Evolutionary conservation across 2,113 vertebrate species (phyloP).

Genomic region (chimpanzee (Pan troglodytes)): DNA sequence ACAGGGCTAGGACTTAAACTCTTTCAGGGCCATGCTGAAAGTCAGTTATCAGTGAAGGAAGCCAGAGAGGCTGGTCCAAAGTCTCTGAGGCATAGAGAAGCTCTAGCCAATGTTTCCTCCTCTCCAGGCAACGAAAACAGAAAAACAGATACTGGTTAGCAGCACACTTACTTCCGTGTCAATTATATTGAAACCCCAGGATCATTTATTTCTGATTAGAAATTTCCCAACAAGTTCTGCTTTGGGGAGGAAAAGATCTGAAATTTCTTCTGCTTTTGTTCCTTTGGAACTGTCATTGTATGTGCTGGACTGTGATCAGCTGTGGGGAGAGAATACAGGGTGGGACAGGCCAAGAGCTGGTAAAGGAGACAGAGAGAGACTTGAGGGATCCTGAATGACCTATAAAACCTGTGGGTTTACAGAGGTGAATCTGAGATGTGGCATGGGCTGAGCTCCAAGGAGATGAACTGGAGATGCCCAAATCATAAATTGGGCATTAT

Average conservation of each 20-base stretch:
- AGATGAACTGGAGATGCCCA: background rate
- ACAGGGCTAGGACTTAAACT: background rate
- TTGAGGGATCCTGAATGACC: background rate
- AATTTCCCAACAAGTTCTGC: background rate
- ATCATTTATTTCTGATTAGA: constrained; percentile 38
- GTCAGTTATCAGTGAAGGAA: constrained; percentile 1
- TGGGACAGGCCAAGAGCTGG: background rate
- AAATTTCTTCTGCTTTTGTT: background rate
- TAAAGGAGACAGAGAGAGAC: background rate
- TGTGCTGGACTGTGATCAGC: background rate
- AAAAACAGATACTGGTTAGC: constrained; percentile 36
- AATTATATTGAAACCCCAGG: background rate
- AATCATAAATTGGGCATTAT: background rate
- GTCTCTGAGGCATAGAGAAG: background rate
- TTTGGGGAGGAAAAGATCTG: background rate
- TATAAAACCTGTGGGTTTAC: background rate
- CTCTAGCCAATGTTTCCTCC: background rate
- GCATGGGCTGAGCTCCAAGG: background rate
- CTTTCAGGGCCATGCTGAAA: background rate
- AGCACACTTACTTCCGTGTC: background rate
- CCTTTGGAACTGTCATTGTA: background rate
- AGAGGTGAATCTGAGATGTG: background rate
- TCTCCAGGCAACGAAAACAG: constrained; percentile 49
- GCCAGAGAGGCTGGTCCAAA: background rate
- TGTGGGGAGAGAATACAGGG: background rate